Conservation (phyloP, 2,888 invertebrate species). For the Diachrysia chrysitis region DNA sequence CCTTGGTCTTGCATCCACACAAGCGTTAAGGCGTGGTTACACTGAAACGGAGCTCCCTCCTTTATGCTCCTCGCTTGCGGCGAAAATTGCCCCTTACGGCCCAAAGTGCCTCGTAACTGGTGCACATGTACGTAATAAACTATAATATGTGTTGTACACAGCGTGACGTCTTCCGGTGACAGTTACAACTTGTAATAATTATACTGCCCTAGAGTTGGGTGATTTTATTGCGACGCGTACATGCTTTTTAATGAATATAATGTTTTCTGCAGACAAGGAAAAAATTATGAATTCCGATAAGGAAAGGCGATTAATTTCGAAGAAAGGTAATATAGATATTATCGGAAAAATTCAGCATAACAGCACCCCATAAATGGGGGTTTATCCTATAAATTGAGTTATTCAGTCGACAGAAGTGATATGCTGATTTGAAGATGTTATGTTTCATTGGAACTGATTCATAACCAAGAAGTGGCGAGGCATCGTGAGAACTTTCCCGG, state of each 20-base stretch:
- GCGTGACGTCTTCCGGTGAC: conserved; percentile 82
- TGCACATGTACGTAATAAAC: conserved; percentile 80
- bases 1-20: conserved; percentile 65
- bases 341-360: neutral
- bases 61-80: conserved; percentile 75
- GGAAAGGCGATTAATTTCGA: conserved; percentile 7
- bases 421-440: conserved; percentile 16
- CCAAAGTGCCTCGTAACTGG: conserved; percentile 77
- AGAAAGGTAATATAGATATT: conserved; percentile 5
- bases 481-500: conserved; percentile 78
- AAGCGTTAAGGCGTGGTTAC: conserved; percentile 82
- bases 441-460: conserved; percentile 36
- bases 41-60: conserved; percentile 77
- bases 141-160: conserved; percentile 75
- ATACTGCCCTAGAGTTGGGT: conserved; percentile 39
- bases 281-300: conserved; percentile 11
- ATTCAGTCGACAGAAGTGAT: conserved; percentile 1
- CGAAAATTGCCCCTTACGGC: conserved; percentile 82
- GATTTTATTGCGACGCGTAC: conserved; percentile 41
- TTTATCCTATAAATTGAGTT: conserved; percentile 8
- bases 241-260: conserved; percentile 35
- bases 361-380: neutral
- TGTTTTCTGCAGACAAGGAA: conserved; percentile 17
- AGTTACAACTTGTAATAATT: conserved; percentile 58
- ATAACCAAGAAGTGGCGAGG: conserved; percentile 52